These are phyloP conservation scores for Eleginops maclovinus DNA, from an alignment of 2,113 vertebrate species.

Conservation along the genomic window DNA sequence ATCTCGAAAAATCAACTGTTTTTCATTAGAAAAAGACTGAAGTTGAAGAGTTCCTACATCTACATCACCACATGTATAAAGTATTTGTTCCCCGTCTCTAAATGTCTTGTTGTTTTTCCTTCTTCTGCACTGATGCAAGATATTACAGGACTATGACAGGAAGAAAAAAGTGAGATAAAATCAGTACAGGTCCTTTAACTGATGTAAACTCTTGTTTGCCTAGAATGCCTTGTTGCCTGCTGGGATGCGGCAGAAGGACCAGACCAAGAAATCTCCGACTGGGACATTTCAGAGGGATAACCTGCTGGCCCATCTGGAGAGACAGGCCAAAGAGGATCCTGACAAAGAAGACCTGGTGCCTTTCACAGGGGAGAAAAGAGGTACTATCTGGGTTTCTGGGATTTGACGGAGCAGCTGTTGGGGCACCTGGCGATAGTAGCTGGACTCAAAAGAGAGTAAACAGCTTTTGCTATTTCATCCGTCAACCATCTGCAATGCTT, in stretches of 20 bases:
- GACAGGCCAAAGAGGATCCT: constrained; percentile 94
- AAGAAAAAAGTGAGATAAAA: not conserved
- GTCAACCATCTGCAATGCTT: too few relatives aligned
- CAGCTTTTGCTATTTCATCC: too few relatives aligned
- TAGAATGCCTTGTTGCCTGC: constrained; percentile 95
- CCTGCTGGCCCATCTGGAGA: constrained; percentile 95
- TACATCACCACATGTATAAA: not conserved
- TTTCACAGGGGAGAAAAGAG: constrained; percentile 97
- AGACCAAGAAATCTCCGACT: constrained; percentile 95
- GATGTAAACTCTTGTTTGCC: not conserved
- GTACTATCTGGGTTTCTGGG: constrained; percentile 67
- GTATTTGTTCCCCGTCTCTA: not conserved
- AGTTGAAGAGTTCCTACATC: not conserved
- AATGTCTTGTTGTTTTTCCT: not conserved
- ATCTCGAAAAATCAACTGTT: not conserved
- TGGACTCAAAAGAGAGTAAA: too few relatives aligned
- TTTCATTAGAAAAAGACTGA: not conserved
- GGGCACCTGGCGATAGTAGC: too few relatives aligned
- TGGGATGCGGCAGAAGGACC: constrained; percentile 95
- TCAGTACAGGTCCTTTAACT: not conserved
- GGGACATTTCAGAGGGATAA: constrained; percentile 94
- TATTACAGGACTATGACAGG: not conserved
- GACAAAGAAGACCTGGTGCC: constrained; percentile 96
- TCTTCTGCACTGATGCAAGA: not conserved
- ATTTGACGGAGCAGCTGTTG: too few relatives aligned